Evolutionary conservation across 2,797 vertebrate species (phyloP).

Genomic region (Pseudomugil gertrudae): DNA sequence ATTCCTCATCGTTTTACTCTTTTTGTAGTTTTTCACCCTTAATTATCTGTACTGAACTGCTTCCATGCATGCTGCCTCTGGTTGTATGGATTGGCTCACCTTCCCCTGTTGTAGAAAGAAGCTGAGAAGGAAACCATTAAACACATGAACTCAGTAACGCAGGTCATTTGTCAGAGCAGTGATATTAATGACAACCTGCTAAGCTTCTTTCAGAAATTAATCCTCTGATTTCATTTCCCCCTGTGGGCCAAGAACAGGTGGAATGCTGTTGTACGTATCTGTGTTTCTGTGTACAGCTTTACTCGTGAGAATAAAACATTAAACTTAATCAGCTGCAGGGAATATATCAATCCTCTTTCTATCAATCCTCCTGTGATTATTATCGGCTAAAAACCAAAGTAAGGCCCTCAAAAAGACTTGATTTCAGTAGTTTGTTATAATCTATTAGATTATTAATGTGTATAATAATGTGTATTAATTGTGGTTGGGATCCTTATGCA

Average conservation of each 20-base stretch:
- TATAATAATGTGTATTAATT: too few species aligned
- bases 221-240: background rate
- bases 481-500: too few species aligned
- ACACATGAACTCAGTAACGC: background rate
- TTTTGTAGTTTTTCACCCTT: slow-evolving; percentile 6
- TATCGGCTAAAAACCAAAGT: background rate
- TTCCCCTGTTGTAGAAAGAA: background rate
- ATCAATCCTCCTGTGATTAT: background rate
- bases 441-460: too few species aligned
- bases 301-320: background rate
- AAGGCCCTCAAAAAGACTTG: background rate
- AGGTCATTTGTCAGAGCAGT: slow-evolving; percentile 7
- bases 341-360: background rate
- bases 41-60: background rate
- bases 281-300: background rate
- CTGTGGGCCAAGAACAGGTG: background rate
- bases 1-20: background rate
- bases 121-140: background rate
- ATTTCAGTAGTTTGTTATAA: too few species aligned
- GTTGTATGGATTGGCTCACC: background rate
- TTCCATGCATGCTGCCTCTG: background rate
- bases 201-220: slow-evolving; percentile 15
- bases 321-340: background rate
- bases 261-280: background rate
- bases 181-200: slow-evolving; percentile 7